Percentiles rank a stretch among this genome's conserved stretches.
Evolutionary conservation across 1,140 invertebrate genomes (phyloP).

Genomic region (Artemia franciscana): DNA sequence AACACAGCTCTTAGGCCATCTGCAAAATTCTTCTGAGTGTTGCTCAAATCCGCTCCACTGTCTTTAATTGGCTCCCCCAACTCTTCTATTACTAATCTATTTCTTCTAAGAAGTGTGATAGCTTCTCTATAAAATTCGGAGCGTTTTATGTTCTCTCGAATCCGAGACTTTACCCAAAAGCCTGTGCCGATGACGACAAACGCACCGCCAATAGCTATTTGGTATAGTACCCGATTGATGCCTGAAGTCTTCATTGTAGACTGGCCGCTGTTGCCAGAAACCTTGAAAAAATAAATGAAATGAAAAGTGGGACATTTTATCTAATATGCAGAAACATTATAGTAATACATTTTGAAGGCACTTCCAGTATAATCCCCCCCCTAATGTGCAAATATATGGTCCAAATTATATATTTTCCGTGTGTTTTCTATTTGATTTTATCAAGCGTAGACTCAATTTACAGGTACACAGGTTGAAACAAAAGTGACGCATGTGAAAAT

Average conservation of each 20-base stretch:
- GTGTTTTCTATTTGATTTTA: no score
- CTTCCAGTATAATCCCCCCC: no score
- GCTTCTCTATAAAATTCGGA: not conserved
- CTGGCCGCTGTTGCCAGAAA: no score
- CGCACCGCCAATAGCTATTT: not conserved
- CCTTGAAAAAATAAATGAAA: no score
- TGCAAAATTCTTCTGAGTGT: not conserved
- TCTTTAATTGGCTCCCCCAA: not conserved
- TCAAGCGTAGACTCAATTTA: no score
- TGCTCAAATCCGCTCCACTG: not conserved
- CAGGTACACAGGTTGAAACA: no score
- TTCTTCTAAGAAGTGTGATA: not conserved
- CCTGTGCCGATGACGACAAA: not conserved
- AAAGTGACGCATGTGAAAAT: no score
- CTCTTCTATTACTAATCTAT: not conserved
- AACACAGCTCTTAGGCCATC: not conserved
- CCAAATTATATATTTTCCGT: no score
- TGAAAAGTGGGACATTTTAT: no score
- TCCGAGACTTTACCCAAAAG: not conserved
- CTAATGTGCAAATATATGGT: no score
- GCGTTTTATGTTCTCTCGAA: not conserved
- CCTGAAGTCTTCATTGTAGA: not conserved
- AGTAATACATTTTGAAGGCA: no score
- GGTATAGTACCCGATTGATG: not conserved
- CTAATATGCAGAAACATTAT: no score